Evolutionary conservation across 2,888 invertebrate species (phyloP).

Genomic region (Cerastis rubricosa): DNA sequence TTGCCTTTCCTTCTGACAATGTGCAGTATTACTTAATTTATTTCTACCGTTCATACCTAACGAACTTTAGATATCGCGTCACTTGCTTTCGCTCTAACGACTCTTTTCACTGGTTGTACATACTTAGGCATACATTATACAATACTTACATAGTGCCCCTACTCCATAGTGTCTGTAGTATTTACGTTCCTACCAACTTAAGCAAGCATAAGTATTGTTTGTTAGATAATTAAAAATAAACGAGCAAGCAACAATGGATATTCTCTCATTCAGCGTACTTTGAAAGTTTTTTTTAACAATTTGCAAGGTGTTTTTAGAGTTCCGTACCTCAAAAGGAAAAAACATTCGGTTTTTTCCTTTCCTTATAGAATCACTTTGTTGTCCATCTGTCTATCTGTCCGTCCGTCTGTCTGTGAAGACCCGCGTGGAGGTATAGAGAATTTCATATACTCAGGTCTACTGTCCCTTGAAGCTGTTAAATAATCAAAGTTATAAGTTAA

Average conservation of each 20-base stretch:
- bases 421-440: too few species aligned
- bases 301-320: background rate
- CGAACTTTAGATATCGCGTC: conserved; percentile 9
- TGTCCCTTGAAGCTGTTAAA: too few species aligned
- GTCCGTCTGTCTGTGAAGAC: too few species aligned
- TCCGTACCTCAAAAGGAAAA: too few species aligned
- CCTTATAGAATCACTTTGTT: too few species aligned
- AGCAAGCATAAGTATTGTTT: background rate
- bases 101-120: conserved; percentile 4
- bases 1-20: background rate
- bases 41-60: background rate
- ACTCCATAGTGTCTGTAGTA: background rate
- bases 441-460: too few species aligned
- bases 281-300: background rate
- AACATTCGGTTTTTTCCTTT: too few species aligned
- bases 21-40: background rate
- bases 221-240: conserved; percentile 6
- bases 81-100: conserved; percentile 18
- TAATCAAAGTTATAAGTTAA: too few species aligned
- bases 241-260: background rate
- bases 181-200: background rate
- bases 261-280: background rate
- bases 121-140: background rate
- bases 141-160: background rate
- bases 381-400: too few species aligned